Base-by-base conservation (phyloP, 2,888 invertebrate species). In the Limnephilus lunatus region DNA sequence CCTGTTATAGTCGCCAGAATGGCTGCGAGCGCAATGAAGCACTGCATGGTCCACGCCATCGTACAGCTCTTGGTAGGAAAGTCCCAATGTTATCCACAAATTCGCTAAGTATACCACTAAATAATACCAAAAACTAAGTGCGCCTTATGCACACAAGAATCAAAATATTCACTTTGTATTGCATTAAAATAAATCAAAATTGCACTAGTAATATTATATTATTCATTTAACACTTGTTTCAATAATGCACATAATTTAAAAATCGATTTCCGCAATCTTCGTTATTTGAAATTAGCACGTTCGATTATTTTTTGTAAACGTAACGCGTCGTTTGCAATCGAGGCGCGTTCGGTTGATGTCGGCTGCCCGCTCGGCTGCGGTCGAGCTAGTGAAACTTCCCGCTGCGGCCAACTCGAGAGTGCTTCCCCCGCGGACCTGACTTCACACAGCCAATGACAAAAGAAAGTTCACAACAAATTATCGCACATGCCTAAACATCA, bases 301-400 rank as follows among this genome's bases (percentile, higher is more conserved):
- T 81, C 39, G 81, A 19, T 25, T 81, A 35, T 48, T 90, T n/a
- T 89, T 83, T 19, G 81, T 80, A 85, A 48, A 35, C 87, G n/a
- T 81, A 31, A 92, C 91, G 93, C 92, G 93, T 86, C 92, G 87
- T 68, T 68, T 68, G 68, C 68, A 68, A 68, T 68, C 68, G 68
- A 68, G 68, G 91, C 89, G 35, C 44, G 32, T 39, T 83, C 83
- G 83, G 44, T 25, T n/a, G 89, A 53, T 90, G 93, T 87, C 92
- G 92, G 93, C 85, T 91, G 91, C 91, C 90, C 91, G 93, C 91
- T 92, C 93, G 92, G 92, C 93, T 85, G 93, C 93, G 91, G 92
- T 86, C 93, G 87, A 92, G 91, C 91, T 88, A 93, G 92, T 93
- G 93, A 93, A 92, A 90, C 87, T 85, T 85, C 44, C 39, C 68